Evolutionary conservation across 2,888 invertebrate species (phyloP), one percentile per base, ranked within the genome.

Genomic region (Gisinianus flammeolus): DNA sequence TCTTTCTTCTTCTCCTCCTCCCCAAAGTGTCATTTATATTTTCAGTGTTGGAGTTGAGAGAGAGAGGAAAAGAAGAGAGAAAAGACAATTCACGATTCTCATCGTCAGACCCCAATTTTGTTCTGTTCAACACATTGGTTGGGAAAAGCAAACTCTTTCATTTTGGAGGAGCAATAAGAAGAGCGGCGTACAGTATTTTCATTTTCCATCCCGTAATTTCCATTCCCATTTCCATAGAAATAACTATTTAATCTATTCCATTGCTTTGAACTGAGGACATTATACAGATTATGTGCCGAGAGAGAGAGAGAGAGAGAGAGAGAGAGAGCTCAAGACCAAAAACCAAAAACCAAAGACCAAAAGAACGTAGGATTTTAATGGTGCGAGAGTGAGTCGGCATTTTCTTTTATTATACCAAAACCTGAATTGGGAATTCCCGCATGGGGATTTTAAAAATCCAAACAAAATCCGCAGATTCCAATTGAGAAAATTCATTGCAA

Each of bases 11-110:
- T n/a, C 33, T 67, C 79, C 24, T 58, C 69, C 73, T 80, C 82
- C 82, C 82, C 24, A 76, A 77, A 80, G 79, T 78, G 77, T 79
- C 82, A 80, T 82, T 82, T 80, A 82, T 82, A 82, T 79, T 80
- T 79, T 79, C 26, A 31, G n/a, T 26, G 22, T 28, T 24, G n/a
- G 24, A 16, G 30, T 10, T 28, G 22, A 30, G 62, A 73, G 30
- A 62, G 28, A 62, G 62, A 62, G 62, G 16, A 5, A 28, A 10
- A n/a, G 28, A 28, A 73, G 35, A 73, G 31, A 67, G 26, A 67
- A 67, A 6, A 16, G 19, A 67, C 33, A 12, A 35, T 35, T 35
- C 35, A n/a, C 12, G 35, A 35, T 44, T 44, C 44, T 44, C 44
- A 44, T 44, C 44, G 44, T 6, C 44, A 44, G 44, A 44, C 44